Conservation (phyloP, 2,797 vertebrate species). For the Prionace glauca region DNA sequence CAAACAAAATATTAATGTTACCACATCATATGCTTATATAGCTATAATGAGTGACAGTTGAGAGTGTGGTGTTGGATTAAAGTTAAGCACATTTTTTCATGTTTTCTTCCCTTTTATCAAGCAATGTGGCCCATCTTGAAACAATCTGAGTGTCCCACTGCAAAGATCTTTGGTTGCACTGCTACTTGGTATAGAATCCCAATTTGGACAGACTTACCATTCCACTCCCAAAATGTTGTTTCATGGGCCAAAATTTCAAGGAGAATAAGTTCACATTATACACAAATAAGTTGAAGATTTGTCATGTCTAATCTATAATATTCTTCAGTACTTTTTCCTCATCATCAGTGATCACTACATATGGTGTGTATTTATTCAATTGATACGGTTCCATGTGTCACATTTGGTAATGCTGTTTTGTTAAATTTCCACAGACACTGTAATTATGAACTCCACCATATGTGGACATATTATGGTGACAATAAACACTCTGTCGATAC, state of each 20-base stretch:
- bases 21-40: constrained; percentile 18
- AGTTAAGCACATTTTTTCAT: constrained; percentile 41
- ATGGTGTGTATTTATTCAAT: background rate
- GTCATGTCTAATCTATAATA: constrained; percentile 17
- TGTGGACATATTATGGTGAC: background rate
- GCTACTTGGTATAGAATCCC: constrained; percentile 16
- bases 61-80: constrained; percentile 39
- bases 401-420: background rate
- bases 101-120: constrained; percentile 50
- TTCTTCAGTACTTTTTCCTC: background rate
- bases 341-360: background rate
- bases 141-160: constrained; percentile 43
- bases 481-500: background rate
- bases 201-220: background rate
- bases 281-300: background rate
- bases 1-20: constrained; percentile 30
- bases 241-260: background rate
- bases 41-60: constrained; percentile 25
- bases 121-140: constrained; percentile 62
- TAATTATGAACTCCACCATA: background rate
- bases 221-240: background rate
- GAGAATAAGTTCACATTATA: background rate
- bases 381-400: background rate
- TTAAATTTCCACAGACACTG: constrained; percentile 13
- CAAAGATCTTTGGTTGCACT: constrained; percentile 16